Evolutionary conservation across 1,140 invertebrate species (phyloP), one percentile per base, ranked within the genome.

Genomic region (Ceratosolen fusciceps): DNA sequence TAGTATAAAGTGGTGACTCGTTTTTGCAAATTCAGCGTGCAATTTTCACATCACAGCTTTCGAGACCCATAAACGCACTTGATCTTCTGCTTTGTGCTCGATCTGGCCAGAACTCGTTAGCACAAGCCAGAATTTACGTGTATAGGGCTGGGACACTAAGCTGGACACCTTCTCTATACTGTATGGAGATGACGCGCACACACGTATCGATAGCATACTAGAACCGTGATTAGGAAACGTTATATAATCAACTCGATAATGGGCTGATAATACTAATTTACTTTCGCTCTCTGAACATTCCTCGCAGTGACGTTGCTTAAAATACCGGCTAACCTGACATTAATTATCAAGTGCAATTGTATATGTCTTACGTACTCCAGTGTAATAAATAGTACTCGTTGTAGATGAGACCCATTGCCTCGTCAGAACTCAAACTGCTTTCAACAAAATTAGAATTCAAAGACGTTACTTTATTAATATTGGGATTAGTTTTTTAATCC

Each of bases 151-250:
- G 39, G 37, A 39, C 34, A 39, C 62, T 39, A 2, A 31, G 9
- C 37, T 67, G n/a, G n/a, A n/a, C n/a, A n/a, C n/a, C n/a, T n/a
- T n/a, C n/a, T n/a, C n/a, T n/a, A n/a, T n/a, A n/a, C n/a, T 19
- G 12, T 9, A n/a, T 31, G 21, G 4, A 16, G 21, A 21, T n/a
- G 2, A 24, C 34, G 5, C 9, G 26, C 1, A 34, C 8, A 12
- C 8, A 37, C 14, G 5, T 16, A 65, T 19, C 5, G 26, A 8
- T 21, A 24, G 3, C 8, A 19, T 10, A 39, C 31, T 56, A 10
- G 1, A 79, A 29, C 56, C 16, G 37, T 79, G 79, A 83, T 73
- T 74, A n/a, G 68, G 82, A 68, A 84, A 80, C 81, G 82, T 84
- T 43, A 71, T 74, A 31, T 49, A 24, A 77, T 77, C 70, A 81